Evolutionary conservation across 2,113 vertebrate genomes (phyloP), one percentile per base, ranked within the genome.

Genomic region (Electrona antarctica): DNA sequence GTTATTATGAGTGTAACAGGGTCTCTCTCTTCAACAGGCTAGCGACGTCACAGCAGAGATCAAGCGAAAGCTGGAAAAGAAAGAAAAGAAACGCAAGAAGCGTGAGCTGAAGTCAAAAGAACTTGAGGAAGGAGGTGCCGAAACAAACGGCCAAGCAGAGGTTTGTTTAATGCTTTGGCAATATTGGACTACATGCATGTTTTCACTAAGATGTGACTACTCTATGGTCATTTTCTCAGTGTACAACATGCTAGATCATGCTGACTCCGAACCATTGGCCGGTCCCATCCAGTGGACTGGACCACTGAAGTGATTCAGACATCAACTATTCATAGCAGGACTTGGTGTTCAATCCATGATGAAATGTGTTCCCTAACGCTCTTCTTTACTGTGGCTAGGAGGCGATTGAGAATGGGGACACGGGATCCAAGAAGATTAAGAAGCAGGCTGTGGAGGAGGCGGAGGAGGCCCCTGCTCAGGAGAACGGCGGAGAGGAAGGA

Each of bases 61-160:
- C 0, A 95, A 95, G 73, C 89, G 90, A 7, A 97, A 95, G 80
- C 63, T 94, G 50, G 95, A 94, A 4, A 97, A n/a, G n/a, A n/a
- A n/a, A n/a, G n/a, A n/a, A n/a, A n/a, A 95, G 87, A 98, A 97
- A 63, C 95, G 81, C 33, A 93, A 83, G 66, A 98, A 96, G 85
- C 84, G 93, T 0, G 95, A 96, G 64, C 95, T 95, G 89, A 91
- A 61, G 85, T 83, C 0, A 91, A 83, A 67, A 87, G 87, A 91
- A 6, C 64, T 58, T 2, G 48, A 70, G 0, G 7, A 0, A 46
- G 85, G 90, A 78, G 69, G 12, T 41, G 33, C 33, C 0, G 65
- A 91, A 12, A 8, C 82, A 7, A 90, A 94, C 0, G 81, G 82
- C 0, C 91, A 95, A 52, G 87, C 91, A 10, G 84, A 85, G 88